These are phyloP conservation scores for Ardeotis arabs DNA, from an alignment of 2,113 vertebrate genomes.

Conservation along the genomic window DNA sequence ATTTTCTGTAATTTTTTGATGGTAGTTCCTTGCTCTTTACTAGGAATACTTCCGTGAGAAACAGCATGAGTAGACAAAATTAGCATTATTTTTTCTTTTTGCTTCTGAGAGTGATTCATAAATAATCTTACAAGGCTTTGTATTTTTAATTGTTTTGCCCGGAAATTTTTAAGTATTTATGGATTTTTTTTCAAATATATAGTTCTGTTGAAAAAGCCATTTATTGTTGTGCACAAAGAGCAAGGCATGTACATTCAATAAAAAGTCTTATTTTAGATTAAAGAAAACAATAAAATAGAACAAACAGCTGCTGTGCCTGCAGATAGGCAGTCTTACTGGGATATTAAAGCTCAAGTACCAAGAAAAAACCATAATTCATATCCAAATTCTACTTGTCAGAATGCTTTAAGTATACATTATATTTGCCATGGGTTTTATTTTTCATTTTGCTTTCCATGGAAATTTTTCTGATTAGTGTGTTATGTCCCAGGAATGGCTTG, in stretches of 20 bases:
- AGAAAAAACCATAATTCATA: neutral
- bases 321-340: neutral
- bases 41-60: neutral
- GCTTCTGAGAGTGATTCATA: neutral
- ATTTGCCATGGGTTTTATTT: neutral
- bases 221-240: conserved; percentile 24
- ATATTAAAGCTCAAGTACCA: neutral
- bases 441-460: neutral
- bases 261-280: conserved; percentile 52
- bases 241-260: conserved; percentile 17
- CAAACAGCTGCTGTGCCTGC: neutral
- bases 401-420: neutral
- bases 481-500: neutral
- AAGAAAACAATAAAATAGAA: conserved; percentile 16
- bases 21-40: neutral
- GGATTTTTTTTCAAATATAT: neutral
- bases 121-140: neutral
- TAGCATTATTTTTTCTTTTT: conserved; percentile 1
- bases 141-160: conserved; percentile 18
- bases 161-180: neutral
- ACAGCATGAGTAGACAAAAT: neutral
- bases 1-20: conserved; percentile 9
- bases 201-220: conserved; percentile 4
- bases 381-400: neutral
- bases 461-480: neutral